Percentiles rank a stretch among this genome's conserved stretches.
These are phyloP conservation scores for Tetraneura akinire DNA, from an alignment of 1,140 invertebrate species.

Conservation along the genomic window DNA sequence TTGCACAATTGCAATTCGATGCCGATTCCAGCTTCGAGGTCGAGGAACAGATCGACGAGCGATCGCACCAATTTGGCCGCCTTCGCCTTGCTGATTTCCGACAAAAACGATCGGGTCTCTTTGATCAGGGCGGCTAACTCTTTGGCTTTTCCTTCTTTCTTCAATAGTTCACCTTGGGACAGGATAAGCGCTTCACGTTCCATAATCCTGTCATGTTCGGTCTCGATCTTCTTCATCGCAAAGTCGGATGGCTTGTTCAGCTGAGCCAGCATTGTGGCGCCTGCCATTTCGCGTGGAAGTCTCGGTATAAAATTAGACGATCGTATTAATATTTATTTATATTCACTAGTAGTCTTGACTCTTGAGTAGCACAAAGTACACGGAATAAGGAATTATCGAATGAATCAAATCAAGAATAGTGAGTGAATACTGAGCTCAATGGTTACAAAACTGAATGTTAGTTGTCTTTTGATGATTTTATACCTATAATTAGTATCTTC, in stretches of 20 bases:
- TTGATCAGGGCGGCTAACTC: constrained; percentile 92
- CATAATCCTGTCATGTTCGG: constrained; percentile 77
- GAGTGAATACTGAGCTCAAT: too few species aligned
- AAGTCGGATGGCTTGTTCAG: constrained; percentile 62
- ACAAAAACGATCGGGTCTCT: constrained; percentile 89
- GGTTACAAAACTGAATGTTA: too few species aligned
- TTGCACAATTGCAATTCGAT: constrained; percentile 86
- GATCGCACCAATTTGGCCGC: constrained; percentile 96
- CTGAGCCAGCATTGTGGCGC: constrained; percentile 82
- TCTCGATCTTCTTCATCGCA: constrained; percentile 62
- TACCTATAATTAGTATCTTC: too few species aligned
- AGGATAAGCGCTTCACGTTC: constrained; percentile 88
- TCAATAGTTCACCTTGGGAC: constrained; percentile 84
- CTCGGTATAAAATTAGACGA: too few species aligned
- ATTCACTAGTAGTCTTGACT: too few species aligned
- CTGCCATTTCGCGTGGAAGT: constrained; percentile 80
- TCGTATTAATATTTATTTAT: too few species aligned
- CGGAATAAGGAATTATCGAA: too few species aligned
- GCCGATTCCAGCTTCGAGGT: constrained; percentile 91
- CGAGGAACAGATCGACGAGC: constrained; percentile 95
- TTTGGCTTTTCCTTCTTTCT: constrained; percentile 89
- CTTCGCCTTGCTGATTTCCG: constrained; percentile 96
- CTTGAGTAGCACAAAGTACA: too few species aligned
- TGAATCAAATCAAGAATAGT: too few species aligned
- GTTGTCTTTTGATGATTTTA: too few species aligned